These are phyloP conservation scores for Chloroclysta siterata DNA, from an alignment of 2,888 invertebrate species.

Conservation along the genomic window DNA sequence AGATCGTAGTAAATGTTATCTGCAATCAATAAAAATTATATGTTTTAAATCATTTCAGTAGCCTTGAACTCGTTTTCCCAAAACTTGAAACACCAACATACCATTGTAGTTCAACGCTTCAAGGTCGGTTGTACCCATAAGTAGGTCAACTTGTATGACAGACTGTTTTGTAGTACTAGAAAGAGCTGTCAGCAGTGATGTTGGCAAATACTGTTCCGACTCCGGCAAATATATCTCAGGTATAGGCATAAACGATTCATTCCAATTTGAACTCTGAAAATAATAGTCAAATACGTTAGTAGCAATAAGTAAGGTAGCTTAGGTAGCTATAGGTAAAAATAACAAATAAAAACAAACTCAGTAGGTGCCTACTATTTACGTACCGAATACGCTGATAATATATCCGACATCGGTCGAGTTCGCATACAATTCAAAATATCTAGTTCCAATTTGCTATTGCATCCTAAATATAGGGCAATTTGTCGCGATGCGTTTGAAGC, in stretches of 20 bases:
- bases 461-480: constrained; percentile 83
- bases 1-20: constrained; percentile 86
- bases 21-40: constrained; percentile 55
- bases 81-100: constrained; percentile 49
- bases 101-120: constrained; percentile 86
- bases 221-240: constrained; percentile 86
- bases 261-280: constrained; percentile 85
- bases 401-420: constrained; percentile 84
- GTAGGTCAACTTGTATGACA: constrained; percentile 86
- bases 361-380: background rate
- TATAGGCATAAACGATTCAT: constrained; percentile 86
- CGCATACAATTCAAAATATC: constrained; percentile 87
- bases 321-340: background rate
- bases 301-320: background rate
- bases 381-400: constrained; percentile 79
- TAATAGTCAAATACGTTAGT: background rate
- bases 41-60: constrained; percentile 6
- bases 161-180: constrained; percentile 76
- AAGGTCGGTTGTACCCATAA: constrained; percentile 88
- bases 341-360: background rate
- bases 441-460: constrained; percentile 74
- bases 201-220: constrained; percentile 86
- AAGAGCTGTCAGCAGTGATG: constrained; percentile 81
- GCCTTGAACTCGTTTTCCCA: constrained; percentile 40
- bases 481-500: constrained; percentile 81